Conservation (phyloP, 2,113 vertebrate genomes). For the Barnardius zonarius region DNA sequence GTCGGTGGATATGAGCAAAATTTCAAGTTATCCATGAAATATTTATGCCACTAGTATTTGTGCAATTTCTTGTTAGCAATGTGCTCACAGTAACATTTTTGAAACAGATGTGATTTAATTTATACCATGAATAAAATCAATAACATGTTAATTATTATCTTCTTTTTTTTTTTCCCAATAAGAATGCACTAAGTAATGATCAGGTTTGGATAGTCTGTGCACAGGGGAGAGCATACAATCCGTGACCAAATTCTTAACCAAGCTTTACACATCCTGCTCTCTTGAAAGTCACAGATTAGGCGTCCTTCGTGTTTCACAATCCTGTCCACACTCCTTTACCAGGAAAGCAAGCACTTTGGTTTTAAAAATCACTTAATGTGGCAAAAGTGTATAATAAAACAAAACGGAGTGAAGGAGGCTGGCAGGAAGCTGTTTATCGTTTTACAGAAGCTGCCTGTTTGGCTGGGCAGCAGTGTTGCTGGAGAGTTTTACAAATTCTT, state of each 20-base stretch:
- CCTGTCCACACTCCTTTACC: constrained; percentile 30
- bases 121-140: not conserved
- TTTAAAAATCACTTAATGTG: constrained; percentile 55
- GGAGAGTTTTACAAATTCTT: constrained; percentile 34
- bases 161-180: not conserved
- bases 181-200: not conserved
- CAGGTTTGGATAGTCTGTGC: not conserved
- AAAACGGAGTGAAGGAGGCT: constrained; percentile 15
- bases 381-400: constrained; percentile 46
- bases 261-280: not conserved
- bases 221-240: not conserved
- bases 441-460: constrained; percentile 63
- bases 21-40: not conserved
- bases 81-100: not conserved
- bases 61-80: not conserved
- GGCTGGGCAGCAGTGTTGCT: constrained; percentile 25
- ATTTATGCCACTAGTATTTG: not conserved
- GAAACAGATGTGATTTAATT: not conserved
- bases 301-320: not conserved
- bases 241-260: not conserved
- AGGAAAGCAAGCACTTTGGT: constrained; percentile 41
- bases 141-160: not conserved
- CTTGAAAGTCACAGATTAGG: not conserved
- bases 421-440: constrained; percentile 52
- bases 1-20: not conserved